These are phyloP conservation scores for Alethe castanea DNA, from an alignment of 2,113 vertebrate species.

Conservation along the genomic window DNA sequence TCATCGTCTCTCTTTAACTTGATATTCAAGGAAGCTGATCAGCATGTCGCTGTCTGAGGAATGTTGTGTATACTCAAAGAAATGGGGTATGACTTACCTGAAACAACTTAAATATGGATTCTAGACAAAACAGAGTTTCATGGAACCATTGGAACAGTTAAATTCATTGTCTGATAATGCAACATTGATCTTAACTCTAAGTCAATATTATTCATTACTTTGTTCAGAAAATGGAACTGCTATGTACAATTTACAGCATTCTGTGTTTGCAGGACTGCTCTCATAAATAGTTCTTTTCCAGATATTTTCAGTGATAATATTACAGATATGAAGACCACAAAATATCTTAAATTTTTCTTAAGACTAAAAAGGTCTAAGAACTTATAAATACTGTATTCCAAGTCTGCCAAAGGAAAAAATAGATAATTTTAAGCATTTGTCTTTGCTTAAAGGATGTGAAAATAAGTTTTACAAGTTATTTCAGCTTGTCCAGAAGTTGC, in stretches of 20 bases:
- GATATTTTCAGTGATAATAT: not conserved
- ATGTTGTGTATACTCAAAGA: constrained; percentile 1
- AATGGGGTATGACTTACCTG: not conserved
- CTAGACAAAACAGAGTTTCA: not conserved
- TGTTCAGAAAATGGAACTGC: not conserved
- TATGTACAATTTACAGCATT: not conserved
- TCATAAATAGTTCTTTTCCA: not conserved
- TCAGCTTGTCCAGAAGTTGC: not conserved
- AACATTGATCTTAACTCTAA: not conserved
- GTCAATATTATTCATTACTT: not conserved
- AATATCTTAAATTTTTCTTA: not conserved
- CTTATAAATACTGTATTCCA: not conserved
- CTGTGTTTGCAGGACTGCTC: not conserved
- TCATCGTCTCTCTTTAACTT: not conserved
- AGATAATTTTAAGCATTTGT: not conserved
- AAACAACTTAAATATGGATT: not conserved
- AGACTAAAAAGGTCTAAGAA: not conserved
- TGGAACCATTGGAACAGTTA: not conserved
- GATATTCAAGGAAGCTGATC: not conserved
- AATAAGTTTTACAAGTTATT: constrained; percentile 5
- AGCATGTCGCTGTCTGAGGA: not conserved
- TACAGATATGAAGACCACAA: not conserved
- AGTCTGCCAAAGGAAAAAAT: not conserved
- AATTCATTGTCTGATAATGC: not conserved
- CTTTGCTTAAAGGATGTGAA: not conserved